phyloP scores from a whole-genome alignment of 2,113 vertebrate species.

The Antechinus stuartii region DNA sequence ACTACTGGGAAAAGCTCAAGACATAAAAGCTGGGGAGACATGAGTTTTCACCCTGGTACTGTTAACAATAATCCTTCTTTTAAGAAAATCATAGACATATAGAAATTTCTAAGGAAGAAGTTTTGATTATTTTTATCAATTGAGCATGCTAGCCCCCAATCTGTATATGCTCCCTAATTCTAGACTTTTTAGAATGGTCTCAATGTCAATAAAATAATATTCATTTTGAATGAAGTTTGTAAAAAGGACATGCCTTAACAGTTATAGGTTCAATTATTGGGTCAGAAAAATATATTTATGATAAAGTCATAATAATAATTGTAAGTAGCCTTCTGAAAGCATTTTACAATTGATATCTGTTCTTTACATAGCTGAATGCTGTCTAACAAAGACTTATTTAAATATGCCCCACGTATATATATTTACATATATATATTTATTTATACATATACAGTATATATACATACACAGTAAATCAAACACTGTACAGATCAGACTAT shows the following conservation, averaged over 20 bases:
- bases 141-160: neutral
- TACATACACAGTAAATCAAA: neutral
- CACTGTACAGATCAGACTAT: constrained; percentile 23
- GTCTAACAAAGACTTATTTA: neutral
- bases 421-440: too few species aligned
- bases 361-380: neutral
- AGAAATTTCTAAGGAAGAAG: constrained; percentile 8
- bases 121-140: constrained; percentile 19
- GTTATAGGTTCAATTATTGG: neutral
- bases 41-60: neutral
- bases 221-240: neutral
- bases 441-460: neutral
- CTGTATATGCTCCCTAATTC: neutral
- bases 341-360: neutral
- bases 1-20: neutral
- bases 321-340: neutral
- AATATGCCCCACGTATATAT: neutral
- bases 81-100: neutral
- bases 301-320: neutral
- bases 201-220: neutral
- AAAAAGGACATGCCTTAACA: neutral
- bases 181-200: neutral
- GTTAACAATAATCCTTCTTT: neutral
- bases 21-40: neutral
- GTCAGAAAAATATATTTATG: neutral